Evolutionary conservation across 2,888 invertebrate genomes (phyloP).

Genomic region (Parnassius smintheus): DNA sequence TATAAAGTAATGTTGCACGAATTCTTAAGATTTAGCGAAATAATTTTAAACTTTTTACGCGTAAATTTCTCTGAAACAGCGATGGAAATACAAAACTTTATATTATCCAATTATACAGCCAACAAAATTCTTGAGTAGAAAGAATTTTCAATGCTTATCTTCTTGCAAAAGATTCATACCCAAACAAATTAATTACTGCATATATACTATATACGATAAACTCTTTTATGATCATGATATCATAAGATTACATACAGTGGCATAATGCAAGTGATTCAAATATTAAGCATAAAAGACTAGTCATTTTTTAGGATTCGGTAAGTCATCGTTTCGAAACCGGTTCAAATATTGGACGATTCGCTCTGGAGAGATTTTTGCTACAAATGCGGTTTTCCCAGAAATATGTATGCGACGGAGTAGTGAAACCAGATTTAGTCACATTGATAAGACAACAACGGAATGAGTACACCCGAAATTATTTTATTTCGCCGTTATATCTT

Average conservation of each 20-base stretch:
- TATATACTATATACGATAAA: background rate
- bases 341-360: conserved; percentile 50
- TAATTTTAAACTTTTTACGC: conserved; percentile 33
- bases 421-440: conserved; percentile 26
- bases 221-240: too few relatives aligned
- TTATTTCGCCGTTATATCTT: too few relatives aligned
- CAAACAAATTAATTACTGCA: conserved; percentile 21
- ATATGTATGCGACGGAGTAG: conserved; percentile 28
- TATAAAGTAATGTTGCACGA: conserved; percentile 53
- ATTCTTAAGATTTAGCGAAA: conserved; percentile 44
- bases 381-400: conserved; percentile 43
- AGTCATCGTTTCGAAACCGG: conserved; percentile 75
- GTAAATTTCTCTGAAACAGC: conserved; percentile 26
- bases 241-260: too few relatives aligned
- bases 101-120: conserved; percentile 27
- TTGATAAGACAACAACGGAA: background rate
- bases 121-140: conserved; percentile 23
- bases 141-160: conserved; percentile 22
- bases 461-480: too few relatives aligned
- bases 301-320: conserved; percentile 60
- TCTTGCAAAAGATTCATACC: conserved; percentile 21
- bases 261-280: background rate
- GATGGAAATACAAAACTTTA: conserved; percentile 26
- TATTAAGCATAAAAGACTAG: conserved; percentile 42
- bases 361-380: conserved; percentile 40